Conservation (phyloP, 2,888 invertebrate species). For the Gymnosoma rotundatum region DNA sequence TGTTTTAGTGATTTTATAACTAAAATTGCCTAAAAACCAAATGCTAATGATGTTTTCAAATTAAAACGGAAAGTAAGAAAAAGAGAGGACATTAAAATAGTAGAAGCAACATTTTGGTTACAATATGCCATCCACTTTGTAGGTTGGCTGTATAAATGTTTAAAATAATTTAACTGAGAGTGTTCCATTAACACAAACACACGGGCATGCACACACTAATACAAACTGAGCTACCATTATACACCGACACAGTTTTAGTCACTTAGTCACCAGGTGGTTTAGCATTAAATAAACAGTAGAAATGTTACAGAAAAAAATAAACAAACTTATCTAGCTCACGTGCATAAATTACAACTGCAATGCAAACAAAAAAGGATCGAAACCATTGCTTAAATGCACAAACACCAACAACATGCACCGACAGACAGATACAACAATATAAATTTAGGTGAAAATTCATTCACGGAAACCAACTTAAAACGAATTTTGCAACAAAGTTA, state of each 20-base stretch:
- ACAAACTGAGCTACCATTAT: background rate
- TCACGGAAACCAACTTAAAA: background rate
- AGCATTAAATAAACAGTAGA: constrained; percentile 49
- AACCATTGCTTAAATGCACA: constrained; percentile 27
- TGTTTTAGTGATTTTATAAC: constrained; percentile 7
- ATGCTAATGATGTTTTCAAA: constrained; percentile 62
- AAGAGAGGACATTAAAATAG: constrained; percentile 5
- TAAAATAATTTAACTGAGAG: constrained; percentile 53
- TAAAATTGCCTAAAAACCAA: constrained; percentile 20
- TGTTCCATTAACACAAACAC: constrained; percentile 54
- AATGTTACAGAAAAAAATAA: background rate
- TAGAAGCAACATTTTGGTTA: constrained; percentile 29
- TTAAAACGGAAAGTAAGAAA: constrained; percentile 21
- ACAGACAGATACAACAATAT: constrained; percentile 17
- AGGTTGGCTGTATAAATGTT: constrained; percentile 34
- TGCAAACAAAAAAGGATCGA: constrained; percentile 17
- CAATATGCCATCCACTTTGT: constrained; percentile 26
- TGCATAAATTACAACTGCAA: constrained; percentile 52
- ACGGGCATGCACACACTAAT: background rate
- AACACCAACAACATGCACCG: background rate
- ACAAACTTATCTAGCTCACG: constrained; percentile 49
- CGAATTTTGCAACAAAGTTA: constrained; percentile 10
- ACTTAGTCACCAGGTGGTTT: constrained; percentile 56
- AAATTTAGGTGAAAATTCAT: constrained; percentile 36
- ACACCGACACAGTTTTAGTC: background rate